Base-by-base conservation (phyloP, 2,888 invertebrate genomes). In the Melinopterus prodromus region DNA sequence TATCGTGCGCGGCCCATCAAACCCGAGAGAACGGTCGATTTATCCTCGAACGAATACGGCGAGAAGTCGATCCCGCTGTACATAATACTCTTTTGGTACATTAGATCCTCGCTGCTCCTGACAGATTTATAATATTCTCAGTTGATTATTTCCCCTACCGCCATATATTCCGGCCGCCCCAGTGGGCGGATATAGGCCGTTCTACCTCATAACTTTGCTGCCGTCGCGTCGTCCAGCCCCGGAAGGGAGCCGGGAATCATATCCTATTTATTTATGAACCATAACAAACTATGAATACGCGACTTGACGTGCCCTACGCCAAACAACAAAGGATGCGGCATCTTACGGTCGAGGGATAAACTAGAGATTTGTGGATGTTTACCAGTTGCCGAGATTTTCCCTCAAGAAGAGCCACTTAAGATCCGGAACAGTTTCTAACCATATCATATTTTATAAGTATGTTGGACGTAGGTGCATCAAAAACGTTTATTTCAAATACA, bases 71-170 rank as follows among this genome's bases (percentile, higher is more conserved):
- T 53, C 53, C 53, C 53, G 53, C 53, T 53, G 53, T 53, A 53
- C 53, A 53, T 53, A 53, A 53, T 53, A 53, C 53, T 53, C 53
- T 53, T 53, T 53, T 53, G 53, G 53, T 53, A 53, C 53, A 53
- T 53, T 53, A 53, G 53, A 53, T 53, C 53, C 53, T 53, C 53
- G 53, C 53, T 53, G 53, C 12, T 53, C 53, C 53, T 53, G 53
- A 53, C 53, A 53, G 53, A 53, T 53, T 53, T 53, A 53, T 53
- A 53, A 53, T 53, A 53, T 53, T 53, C 53, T 53, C 53, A 53
- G 53, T 53, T 53, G 53, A 53, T 53, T 53, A 9, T 53, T 53
- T 53, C 53, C 53, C 53, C 53, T 53, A 53, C 53, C 53, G 53
- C 12, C 53, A 12, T 53, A 53, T 53, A 53, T 53, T 53, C 53